A percentile compares a stretch with the other conserved stretches of the same genome.
Conservation (phyloP, 2,888 invertebrate genomes). For the Temnothorax ravouxi region DNA sequence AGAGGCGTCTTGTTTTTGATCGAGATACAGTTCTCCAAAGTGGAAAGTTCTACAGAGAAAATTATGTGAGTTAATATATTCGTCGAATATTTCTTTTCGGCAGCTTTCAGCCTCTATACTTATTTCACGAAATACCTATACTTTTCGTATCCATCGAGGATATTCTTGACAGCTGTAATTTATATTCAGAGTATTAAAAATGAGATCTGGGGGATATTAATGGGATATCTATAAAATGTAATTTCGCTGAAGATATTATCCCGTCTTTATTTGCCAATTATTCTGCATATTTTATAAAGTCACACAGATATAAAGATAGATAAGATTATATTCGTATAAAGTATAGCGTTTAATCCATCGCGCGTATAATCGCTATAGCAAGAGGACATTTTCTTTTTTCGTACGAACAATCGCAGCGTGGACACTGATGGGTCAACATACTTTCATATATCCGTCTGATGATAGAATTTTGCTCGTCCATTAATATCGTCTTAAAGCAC, state of each 20-base stretch:
- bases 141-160: neutral
- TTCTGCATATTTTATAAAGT: neutral
- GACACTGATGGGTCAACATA: slow-evolving; percentile 1
- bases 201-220: neutral
- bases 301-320: neutral
- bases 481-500: slow-evolving; percentile 47
- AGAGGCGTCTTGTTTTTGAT: slow-evolving; percentile 10
- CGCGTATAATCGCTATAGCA: neutral
- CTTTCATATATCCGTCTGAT: slow-evolving; percentile 21
- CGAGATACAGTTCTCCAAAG: neutral
- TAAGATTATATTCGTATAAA: neutral
- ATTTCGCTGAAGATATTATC: neutral
- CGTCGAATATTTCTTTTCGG: neutral
- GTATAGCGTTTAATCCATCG: neutral
- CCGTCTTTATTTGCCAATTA: neutral
- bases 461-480: slow-evolving; percentile 44
- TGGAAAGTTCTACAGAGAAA: neutral
- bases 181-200: too few species aligned
- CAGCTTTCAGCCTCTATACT: too few species aligned
- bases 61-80: neutral
- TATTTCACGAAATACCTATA: neutral
- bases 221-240: neutral
- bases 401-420: neutral
- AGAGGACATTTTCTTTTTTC: neutral
- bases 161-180: neutral